phyloP scores from a whole-genome alignment of 2,113 vertebrate genomes.

The Tetrax tetrax region DNA sequence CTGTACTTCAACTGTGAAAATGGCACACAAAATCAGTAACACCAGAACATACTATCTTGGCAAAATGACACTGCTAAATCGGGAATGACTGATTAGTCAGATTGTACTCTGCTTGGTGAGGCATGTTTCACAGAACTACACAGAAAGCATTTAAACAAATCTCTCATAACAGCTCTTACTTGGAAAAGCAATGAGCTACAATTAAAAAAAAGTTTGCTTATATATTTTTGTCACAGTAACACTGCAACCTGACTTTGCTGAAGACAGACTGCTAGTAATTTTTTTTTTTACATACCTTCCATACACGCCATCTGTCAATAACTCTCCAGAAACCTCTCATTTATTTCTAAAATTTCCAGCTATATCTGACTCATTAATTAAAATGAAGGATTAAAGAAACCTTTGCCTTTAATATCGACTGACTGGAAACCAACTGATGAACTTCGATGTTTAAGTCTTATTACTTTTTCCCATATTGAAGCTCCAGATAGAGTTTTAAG shows the following conservation, averaged over 20 bases:
- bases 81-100: not conserved
- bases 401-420: not conserved
- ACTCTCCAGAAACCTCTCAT: not conserved
- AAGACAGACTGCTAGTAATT: not conserved
- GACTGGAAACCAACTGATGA: not conserved
- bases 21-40: not conserved
- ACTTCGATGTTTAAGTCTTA: not conserved
- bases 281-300: not conserved
- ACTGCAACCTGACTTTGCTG: not conserved
- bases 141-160: not conserved
- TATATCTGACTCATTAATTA: not conserved
- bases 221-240: not conserved
- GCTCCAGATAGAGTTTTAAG: not conserved
- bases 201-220: not conserved
- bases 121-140: not conserved
- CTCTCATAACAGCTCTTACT: not conserved
- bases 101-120: not conserved
- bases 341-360: constrained; percentile 2
- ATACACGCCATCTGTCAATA: not conserved
- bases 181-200: not conserved
- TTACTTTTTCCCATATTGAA: not conserved
- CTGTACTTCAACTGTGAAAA: not conserved
- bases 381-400: not conserved
- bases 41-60: not conserved
- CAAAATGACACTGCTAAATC: not conserved